phyloP scores from a whole-genome alignment of 2,888 invertebrate species.

The Steinernema scapterisci region DNA sequence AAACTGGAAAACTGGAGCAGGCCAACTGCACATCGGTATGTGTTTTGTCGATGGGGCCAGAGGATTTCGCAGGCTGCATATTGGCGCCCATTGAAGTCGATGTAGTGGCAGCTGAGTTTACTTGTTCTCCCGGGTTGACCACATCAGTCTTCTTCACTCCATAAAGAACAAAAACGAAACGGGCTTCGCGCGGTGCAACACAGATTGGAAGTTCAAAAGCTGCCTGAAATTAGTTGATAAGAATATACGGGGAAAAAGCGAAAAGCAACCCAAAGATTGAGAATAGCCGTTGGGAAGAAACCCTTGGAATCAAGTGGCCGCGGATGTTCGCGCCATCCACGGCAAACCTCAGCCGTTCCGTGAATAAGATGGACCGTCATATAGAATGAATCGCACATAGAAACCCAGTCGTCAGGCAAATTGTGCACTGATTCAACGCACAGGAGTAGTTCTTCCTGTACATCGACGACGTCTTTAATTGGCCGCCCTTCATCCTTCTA shows the following conservation, averaged over 20 bases:
- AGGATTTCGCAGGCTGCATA: neutral
- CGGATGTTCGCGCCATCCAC: slow-evolving; percentile 45
- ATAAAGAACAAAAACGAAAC: slow-evolving; percentile 30
- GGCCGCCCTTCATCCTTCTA: neutral
- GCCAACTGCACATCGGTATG: slow-evolving; percentile 44
- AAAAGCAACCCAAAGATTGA: slow-evolving; percentile 51
- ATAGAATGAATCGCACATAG: slow-evolving; percentile 44
- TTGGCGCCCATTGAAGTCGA: slow-evolving; percentile 8
- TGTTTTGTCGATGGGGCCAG: neutral
- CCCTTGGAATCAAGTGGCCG: slow-evolving; percentile 39
- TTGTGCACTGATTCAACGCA: slow-evolving; percentile 68
- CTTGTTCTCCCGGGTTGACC: neutral
- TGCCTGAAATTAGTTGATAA: slow-evolving; percentile 36
- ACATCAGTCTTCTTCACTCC: slow-evolving; percentile 27
- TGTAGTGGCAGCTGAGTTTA: neutral
- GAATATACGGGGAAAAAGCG: neutral
- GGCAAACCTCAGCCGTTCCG: slow-evolving; percentile 44
- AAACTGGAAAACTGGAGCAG: slow-evolving; percentile 57
- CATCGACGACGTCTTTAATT: slow-evolving; percentile 2
- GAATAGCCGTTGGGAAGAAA: slow-evolving; percentile 51
- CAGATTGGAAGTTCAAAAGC: slow-evolving; percentile 40
- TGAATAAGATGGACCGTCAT: slow-evolving; percentile 55
- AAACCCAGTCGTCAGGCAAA: slow-evolving; percentile 55
- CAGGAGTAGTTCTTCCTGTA: neutral
- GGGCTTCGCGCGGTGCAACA: slow-evolving; percentile 42